These are phyloP conservation scores for Apoda limacodes DNA, from an alignment of 2,888 invertebrate species.

Conservation along the genomic window DNA sequence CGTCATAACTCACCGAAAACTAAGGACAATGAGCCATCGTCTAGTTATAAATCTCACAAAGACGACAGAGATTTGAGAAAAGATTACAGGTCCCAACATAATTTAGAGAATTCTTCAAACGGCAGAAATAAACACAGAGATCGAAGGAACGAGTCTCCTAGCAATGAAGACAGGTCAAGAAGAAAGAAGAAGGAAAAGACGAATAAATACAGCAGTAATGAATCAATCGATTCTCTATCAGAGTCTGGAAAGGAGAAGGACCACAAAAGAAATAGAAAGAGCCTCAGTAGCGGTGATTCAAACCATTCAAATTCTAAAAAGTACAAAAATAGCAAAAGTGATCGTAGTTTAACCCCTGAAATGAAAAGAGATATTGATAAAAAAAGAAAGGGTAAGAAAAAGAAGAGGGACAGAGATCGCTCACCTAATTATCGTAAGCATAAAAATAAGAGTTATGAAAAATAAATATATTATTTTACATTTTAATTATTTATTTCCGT, in stretches of 20 bases:
- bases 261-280: constrained; percentile 25
- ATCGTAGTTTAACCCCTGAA: constrained; percentile 41
- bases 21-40: constrained; percentile 29
- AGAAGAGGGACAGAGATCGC: constrained; percentile 61
- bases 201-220: constrained; percentile 32
- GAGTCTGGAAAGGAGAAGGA: constrained; percentile 30
- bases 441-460: constrained; percentile 41
- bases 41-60: constrained; percentile 28
- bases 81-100: no score
- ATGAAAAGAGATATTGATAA: constrained; percentile 65
- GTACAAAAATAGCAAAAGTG: constrained; percentile 38
- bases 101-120: constrained; percentile 29
- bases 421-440: constrained; percentile 62
- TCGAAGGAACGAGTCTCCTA: constrained; percentile 28
- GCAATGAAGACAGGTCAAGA: constrained; percentile 21
- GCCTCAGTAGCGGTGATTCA: constrained; percentile 31
- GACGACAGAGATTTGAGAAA: constrained; percentile 20
- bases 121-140: constrained; percentile 26
- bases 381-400: constrained; percentile 70
- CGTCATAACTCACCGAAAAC: constrained; percentile 29
- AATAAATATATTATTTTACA: constrained; percentile 19
- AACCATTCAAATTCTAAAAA: constrained; percentile 26
- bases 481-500: no score
- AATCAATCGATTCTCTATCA: constrained; percentile 34
- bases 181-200: constrained; percentile 26